phyloP scores from a whole-genome alignment of 2,797 vertebrate species.

The Rhabdomys pumilio region DNA sequence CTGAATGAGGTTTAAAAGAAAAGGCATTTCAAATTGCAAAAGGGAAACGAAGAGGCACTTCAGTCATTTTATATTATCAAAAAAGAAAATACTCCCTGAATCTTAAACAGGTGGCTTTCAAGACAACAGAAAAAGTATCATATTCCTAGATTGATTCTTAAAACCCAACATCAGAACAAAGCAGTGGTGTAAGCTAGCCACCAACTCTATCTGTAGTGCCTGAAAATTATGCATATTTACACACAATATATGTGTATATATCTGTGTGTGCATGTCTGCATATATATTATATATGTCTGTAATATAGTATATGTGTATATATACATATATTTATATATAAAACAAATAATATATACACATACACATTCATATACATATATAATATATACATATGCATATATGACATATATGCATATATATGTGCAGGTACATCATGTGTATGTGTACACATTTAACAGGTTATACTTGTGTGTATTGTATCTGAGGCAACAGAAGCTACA shows the following conservation, averaged over 20 bases:
- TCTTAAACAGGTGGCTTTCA: slow-evolving; percentile 50
- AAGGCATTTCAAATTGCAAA: slow-evolving; percentile 65
- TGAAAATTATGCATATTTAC: not conserved
- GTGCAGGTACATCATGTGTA: not conserved
- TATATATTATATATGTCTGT: not conserved
- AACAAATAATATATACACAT: not conserved
- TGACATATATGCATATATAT: not conserved
- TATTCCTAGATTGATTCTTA: slow-evolving; percentile 26
- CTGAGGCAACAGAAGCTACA: not conserved
- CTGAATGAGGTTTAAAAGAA: slow-evolving; percentile 47
- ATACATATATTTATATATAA: not conserved
- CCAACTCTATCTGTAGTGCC: not conserved
- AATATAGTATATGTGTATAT: not conserved
- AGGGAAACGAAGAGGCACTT: slow-evolving; percentile 56
- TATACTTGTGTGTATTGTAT: not conserved
- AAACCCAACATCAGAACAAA: slow-evolving; percentile 56
- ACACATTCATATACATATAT: not conserved
- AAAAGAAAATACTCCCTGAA: slow-evolving; percentile 43
- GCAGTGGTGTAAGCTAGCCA: not conserved
- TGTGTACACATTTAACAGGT: not conserved
- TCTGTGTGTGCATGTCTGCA: not conserved
- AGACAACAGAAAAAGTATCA: slow-evolving; percentile 34
- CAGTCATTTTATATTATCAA: slow-evolving; percentile 17
- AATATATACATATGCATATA: not conserved
- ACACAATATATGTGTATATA: not conserved